These are phyloP conservation scores for Bos indicus DNA, from an alignment of 2,113 vertebrate genomes.

Conservation along the genomic window DNA sequence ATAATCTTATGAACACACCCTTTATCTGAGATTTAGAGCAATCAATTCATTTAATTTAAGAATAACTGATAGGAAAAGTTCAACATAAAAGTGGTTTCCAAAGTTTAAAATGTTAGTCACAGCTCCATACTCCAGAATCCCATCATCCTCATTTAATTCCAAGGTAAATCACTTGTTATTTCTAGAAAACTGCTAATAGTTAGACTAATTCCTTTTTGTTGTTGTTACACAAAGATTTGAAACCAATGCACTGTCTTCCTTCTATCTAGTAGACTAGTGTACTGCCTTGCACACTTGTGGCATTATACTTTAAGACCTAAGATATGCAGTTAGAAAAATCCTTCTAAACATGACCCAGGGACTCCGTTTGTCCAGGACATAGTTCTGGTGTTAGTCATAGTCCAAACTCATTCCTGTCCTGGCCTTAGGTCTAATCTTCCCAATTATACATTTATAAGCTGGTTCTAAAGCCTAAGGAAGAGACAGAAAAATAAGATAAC, in stretches of 20 bases:
- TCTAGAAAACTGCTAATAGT: not conserved
- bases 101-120: not conserved
- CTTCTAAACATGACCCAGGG: not conserved
- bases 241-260: not conserved
- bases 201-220: constrained; percentile 27
- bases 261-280: not conserved
- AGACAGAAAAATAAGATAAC: not conserved
- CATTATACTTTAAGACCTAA: not conserved
- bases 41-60: constrained; percentile 32
- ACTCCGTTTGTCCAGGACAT: not conserved
- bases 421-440: not conserved
- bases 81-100: constrained; percentile 14
- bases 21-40: constrained; percentile 37
- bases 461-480: not conserved
- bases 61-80: constrained; percentile 10
- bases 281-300: not conserved
- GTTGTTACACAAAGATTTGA: constrained; percentile 3
- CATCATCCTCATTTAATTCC: not conserved
- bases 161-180: constrained; percentile 3
- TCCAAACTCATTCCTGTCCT: not conserved
- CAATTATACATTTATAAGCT: not conserved
- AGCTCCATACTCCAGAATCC: not conserved
- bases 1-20: not conserved
- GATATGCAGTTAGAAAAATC: not conserved
- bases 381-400: not conserved